These are phyloP conservation scores for Melieria crassipennis DNA, from an alignment of 2,888 invertebrate species.

Conservation along the genomic window DNA sequence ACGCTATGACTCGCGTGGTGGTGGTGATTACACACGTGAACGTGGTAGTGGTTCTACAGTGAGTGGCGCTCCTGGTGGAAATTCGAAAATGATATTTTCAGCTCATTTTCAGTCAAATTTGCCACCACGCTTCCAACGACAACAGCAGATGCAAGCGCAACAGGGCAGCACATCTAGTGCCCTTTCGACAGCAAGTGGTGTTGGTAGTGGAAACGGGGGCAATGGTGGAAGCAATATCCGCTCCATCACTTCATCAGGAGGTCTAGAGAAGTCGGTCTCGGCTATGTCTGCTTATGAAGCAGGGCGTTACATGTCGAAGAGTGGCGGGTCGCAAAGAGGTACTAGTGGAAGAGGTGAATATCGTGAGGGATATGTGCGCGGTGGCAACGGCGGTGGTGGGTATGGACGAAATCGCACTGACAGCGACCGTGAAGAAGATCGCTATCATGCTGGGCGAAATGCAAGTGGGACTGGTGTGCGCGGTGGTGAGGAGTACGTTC, in stretches of 20 bases:
- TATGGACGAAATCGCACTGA: constrained; percentile 52
- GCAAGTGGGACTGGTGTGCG: constrained; percentile 40
- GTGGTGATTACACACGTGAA: constrained; percentile 40
- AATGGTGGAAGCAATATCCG: constrained; percentile 43
- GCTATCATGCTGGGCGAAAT: constrained; percentile 47
- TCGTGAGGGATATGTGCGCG: constrained; percentile 51
- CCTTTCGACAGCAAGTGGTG: constrained; percentile 40
- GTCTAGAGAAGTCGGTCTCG: constrained; percentile 55
- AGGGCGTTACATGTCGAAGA: constrained; percentile 54
- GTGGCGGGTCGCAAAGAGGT: constrained; percentile 35
- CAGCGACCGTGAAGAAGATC: constrained; percentile 51
- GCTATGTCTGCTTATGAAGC: constrained; percentile 54
- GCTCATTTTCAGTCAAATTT: constrained; percentile 83
- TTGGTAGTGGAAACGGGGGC: constrained; percentile 39
- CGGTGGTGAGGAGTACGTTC: constrained; percentile 47
- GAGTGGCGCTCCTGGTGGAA: constrained; percentile 20
- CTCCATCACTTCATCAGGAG: constrained; percentile 34
- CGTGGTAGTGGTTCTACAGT: constrained; percentile 34
- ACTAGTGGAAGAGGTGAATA: constrained; percentile 43
- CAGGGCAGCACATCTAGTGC: constrained; percentile 39
- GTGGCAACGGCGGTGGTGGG: constrained; percentile 40
- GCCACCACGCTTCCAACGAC: constrained; percentile 86
- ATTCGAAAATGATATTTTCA: constrained; percentile 68
- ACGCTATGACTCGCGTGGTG: constrained; percentile 36
- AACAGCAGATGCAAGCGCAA: constrained; percentile 68